Percentiles rank a stretch among this genome's conserved stretches.
Conservation (phyloP, 1,140 invertebrate species). For the Aphelenchoides fujianensis region DNA sequence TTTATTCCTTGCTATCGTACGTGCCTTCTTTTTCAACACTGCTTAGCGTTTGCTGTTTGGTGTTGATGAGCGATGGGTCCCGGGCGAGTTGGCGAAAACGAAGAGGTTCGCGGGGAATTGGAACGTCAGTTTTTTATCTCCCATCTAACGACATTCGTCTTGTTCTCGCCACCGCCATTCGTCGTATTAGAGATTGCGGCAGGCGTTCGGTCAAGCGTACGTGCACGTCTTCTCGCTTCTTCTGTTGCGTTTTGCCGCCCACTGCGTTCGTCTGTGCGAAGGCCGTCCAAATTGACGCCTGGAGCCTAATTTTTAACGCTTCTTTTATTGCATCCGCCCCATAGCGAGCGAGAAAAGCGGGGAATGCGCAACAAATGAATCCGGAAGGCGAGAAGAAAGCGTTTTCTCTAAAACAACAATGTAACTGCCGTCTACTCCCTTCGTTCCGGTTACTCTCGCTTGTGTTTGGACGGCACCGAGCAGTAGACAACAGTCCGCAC, state of each 20-base stretch:
- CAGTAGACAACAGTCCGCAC: too few species aligned
- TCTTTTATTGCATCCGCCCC: constrained; percentile 1
- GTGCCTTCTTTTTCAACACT: background rate
- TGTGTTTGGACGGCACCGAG: too few species aligned
- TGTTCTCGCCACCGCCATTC: too few species aligned
- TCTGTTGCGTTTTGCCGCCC: too few species aligned
- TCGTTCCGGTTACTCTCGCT: too few species aligned
- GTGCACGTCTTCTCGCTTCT: too few species aligned
- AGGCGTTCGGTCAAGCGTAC: constrained; percentile 1
- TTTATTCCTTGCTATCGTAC: background rate
- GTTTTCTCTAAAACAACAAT: too few species aligned
- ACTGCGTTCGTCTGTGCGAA: too few species aligned
- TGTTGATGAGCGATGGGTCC: background rate
- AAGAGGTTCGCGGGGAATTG: background rate
- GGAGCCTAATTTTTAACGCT: constrained; percentile 2
- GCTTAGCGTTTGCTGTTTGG: background rate
- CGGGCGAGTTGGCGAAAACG: background rate
- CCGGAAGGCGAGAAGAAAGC: too few species aligned
- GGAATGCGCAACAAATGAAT: too few species aligned
- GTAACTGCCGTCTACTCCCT: too few species aligned
- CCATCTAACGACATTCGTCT: background rate
- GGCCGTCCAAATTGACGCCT: background rate
- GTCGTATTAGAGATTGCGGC: background rate
- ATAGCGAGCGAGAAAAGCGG: too few species aligned
- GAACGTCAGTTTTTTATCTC: constrained; percentile 11